Conservation (phyloP, 92 coral and sea anemone genomes). For the Epizoanthus scotinus region DNA sequence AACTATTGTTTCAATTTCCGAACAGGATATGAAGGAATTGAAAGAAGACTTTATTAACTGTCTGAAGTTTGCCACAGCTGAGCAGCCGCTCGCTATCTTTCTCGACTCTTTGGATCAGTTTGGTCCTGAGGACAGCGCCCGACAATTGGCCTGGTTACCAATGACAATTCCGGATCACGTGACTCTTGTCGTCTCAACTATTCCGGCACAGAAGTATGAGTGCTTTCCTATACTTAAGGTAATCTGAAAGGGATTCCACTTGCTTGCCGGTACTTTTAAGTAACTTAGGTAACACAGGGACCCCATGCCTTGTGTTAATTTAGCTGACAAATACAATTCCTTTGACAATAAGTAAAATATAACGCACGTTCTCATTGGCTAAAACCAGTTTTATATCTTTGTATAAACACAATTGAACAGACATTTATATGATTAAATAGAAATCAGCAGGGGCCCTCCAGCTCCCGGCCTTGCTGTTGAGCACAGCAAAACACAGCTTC, state of each 20-base stretch:
- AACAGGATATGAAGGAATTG: slow-evolving; percentile 69
- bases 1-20: neutral
- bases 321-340: too few relatives aligned
- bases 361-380: too few relatives aligned
- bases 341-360: too few relatives aligned
- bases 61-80: slow-evolving; percentile 52
- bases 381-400: too few relatives aligned
- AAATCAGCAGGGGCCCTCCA: too few relatives aligned
- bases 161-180: slow-evolving; percentile 59
- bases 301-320: too few relatives aligned
- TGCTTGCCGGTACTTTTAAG: too few relatives aligned
- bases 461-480: too few relatives aligned
- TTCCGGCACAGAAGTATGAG: slow-evolving; percentile 54
- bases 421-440: too few relatives aligned
- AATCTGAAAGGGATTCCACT: neutral
- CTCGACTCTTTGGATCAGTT: slow-evolving; percentile 74
- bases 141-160: slow-evolving; percentile 72
- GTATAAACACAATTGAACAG: too few relatives aligned
- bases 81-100: slow-evolving; percentile 62
- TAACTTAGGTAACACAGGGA: too few relatives aligned
- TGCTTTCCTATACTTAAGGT: slow-evolving; percentile 75
- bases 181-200: slow-evolving; percentile 61
- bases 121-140: slow-evolving; percentile 67
- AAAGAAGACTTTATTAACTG: slow-evolving; percentile 61
- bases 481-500: too few relatives aligned